Evolutionary conservation across 2,797 vertebrate species (phyloP).

Genomic region (Lepilemur septentrionalis): DNA sequence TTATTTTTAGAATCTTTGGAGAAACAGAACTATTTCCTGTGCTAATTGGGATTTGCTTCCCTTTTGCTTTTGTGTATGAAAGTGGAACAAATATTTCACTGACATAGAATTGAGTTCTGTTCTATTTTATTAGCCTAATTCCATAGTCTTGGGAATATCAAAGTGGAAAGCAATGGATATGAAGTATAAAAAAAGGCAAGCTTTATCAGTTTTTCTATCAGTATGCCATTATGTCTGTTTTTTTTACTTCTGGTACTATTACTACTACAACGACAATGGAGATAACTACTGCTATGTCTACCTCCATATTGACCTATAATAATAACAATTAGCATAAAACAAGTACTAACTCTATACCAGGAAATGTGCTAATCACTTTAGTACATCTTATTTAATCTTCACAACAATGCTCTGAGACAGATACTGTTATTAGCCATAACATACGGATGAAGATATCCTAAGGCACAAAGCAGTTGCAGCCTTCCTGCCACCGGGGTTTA

Average conservation of each 20-base stretch:
- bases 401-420: not conserved
- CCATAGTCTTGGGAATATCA: not conserved
- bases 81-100: not conserved
- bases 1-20: not conserved
- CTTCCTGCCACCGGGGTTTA: not conserved
- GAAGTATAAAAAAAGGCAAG: not conserved
- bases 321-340: not conserved
- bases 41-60: not conserved
- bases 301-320: not conserved
- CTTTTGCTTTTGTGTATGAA: not conserved
- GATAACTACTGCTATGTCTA: not conserved
- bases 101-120: not conserved
- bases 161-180: not conserved
- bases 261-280: not conserved
- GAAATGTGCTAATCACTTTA: not conserved
- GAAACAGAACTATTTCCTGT: not conserved
- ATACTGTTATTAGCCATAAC: not conserved
- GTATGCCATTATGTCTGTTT: not conserved
- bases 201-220: not conserved
- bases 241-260: not conserved
- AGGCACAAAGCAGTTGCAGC: not conserved
- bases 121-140: not conserved
- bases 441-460: not conserved
- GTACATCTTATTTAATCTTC: not conserved
- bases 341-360: not conserved